Base-by-base conservation (phyloP, 2,888 invertebrate species). In the Epistrophella euchroma region DNA sequence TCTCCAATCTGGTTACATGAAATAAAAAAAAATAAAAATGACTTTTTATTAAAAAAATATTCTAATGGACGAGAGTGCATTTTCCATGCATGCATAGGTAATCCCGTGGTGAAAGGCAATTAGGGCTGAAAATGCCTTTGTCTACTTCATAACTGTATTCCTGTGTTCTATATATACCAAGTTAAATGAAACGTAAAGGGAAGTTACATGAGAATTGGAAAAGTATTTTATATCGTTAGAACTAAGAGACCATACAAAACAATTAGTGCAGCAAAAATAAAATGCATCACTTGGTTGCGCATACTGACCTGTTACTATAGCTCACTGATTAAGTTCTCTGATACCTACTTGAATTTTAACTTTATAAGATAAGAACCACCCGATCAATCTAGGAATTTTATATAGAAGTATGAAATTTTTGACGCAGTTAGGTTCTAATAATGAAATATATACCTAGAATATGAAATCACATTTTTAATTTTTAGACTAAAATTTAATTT, bases 21-120 rank as follows among this genome's bases (percentile, higher is more conserved):
- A 17, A 17, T 11, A 17, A 35, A 56, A 32, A 56, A 28, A n/a
- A n/a, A 15, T 0, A 17, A 28, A 43, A 62, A 45, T 43, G 17
- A 1, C 13, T 60, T 43, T 40, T 40, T 25, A 40, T 60, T 25
- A 43, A 25, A 43, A 25, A 62, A 62, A 62, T 28, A 4, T 43
- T 7, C 15, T 15, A 22, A n/a, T 45, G 19, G 2, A 28, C 4
- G 17, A 28, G 17, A 28, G 43, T 25, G n/a, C 62, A 25, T 43
- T n/a, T 60, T 40, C 37, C n/a, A 40, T 60, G 60, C 22, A 37
- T 43, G 43, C 62, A 62, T 28, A n/a, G n/a, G n/a, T n/a, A 62
- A 43, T 62, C 28, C 43, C 22, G 28, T 35, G 62, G 62, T 43
- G 28, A 43, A 62, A 62, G 28, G 62, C 43, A 62, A 62, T 62